Conservation (phyloP, 2,888 invertebrate genomes). For the Caenorhabditis auriculariae region DNA sequence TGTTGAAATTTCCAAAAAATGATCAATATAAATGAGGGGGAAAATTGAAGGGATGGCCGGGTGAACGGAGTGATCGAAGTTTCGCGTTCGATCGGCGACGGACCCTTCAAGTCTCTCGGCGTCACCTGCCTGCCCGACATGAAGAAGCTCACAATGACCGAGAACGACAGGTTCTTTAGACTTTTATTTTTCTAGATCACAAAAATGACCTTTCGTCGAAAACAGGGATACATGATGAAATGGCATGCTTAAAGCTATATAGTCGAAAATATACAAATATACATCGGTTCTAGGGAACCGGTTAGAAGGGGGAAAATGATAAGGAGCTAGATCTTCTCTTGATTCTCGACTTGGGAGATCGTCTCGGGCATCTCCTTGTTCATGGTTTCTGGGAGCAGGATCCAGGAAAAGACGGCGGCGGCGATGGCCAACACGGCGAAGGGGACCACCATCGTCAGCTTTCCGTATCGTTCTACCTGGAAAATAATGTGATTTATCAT, state of each 20-base stretch:
- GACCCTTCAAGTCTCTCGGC: conserved; percentile 68
- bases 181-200: background rate
- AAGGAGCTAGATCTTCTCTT: conserved; percentile 22
- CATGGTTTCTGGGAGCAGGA: conserved; percentile 60
- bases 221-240: background rate
- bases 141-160: conserved; percentile 66
- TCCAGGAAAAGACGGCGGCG: conserved; percentile 46
- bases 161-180: conserved; percentile 64
- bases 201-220: background rate
- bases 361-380: conserved; percentile 55
- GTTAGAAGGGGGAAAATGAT: background rate
- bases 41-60: conserved; percentile 63
- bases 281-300: background rate
- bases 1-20: no score
- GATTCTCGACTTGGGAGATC: conserved; percentile 53
- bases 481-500: conserved; percentile 2
- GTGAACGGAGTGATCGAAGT: conserved; percentile 67
- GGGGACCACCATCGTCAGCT: conserved; percentile 53
- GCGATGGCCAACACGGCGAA: conserved; percentile 49
- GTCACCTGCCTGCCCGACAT: conserved; percentile 67
- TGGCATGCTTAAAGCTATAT: background rate
- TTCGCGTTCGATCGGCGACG: conserved; percentile 69
- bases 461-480: conserved; percentile 53
- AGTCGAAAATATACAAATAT: background rate
- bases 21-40: no score